Percentiles rank a stretch among this genome's conserved stretches.
These are phyloP conservation scores for Thermophis baileyi DNA, from an alignment of 2,113 vertebrate genomes.

Conservation along the genomic window DNA sequence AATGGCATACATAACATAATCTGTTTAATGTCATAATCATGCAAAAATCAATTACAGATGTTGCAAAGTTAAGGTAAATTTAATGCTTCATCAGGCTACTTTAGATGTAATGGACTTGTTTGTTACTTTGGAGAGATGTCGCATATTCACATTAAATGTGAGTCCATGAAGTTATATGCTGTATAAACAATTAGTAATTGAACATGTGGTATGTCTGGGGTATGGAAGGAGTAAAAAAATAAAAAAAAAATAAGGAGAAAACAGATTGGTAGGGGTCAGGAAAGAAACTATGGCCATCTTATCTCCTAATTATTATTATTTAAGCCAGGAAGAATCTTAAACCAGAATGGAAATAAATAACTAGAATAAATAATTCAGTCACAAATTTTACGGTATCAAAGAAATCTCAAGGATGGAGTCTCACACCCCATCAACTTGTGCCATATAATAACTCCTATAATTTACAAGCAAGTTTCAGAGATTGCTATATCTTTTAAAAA, in stretches of 20 bases:
- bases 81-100: not conserved
- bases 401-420: not conserved
- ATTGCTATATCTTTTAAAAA: not conserved
- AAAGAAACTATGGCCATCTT: not conserved
- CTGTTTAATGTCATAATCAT: not conserved
- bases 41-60: not conserved
- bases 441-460: not conserved
- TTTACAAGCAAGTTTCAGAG: not conserved
- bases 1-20: not conserved
- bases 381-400: not conserved
- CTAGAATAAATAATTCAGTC: not conserved
- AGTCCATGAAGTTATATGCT: not conserved
- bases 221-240: not conserved
- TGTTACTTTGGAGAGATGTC: not conserved
- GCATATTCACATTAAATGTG: not conserved
- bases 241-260: not conserved
- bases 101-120: not conserved
- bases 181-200: not conserved
- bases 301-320: not conserved
- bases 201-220: not conserved
- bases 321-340: not conserved
- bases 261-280: not conserved
- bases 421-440: not conserved
- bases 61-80: not conserved
- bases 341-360: not conserved